Percentiles rank a stretch among this genome's conserved stretches.
These are phyloP conservation scores for Thaumetopoea pityocampa DNA, from an alignment of 1,140 invertebrate genomes.

Conservation along the genomic window DNA sequence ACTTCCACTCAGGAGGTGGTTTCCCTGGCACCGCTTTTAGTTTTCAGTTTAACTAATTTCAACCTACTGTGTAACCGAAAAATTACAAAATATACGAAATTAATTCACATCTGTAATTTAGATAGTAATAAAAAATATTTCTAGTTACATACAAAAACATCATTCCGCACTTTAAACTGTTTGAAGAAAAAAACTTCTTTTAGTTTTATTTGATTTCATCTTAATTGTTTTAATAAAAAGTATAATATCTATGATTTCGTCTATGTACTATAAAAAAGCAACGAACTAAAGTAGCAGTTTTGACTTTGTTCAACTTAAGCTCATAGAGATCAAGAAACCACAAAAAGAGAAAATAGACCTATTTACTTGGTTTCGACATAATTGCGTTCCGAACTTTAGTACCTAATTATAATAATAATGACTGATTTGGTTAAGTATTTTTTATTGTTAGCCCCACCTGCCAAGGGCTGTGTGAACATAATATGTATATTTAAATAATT, in stretches of 20 bases:
- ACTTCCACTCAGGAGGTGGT: constrained; percentile 62
- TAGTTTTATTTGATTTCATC: too few species aligned
- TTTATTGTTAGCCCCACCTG: constrained; percentile 14
- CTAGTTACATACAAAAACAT: constrained; percentile 11
- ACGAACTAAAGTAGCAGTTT: constrained; percentile 6
- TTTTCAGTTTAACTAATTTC: constrained; percentile 81
- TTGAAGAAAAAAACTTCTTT: too few species aligned
- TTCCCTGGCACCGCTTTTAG: constrained; percentile 78
- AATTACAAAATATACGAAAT: too few species aligned
- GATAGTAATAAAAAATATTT: constrained; percentile 7
- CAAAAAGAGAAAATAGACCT: too few species aligned
- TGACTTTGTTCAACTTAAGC: too few species aligned
- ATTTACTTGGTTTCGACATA: too few species aligned
- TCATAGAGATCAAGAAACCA: too few species aligned
- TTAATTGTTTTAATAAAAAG: too few species aligned
- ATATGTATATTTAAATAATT: constrained; percentile 10
- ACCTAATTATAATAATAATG: constrained; percentile 34
- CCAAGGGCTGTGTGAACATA: constrained; percentile 9
- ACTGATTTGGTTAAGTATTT: constrained; percentile 57
- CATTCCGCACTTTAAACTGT: constrained; percentile 31
- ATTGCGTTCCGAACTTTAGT: constrained; percentile 11
- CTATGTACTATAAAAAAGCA: constrained; percentile 1
- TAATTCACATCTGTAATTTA: constrained; percentile 11
- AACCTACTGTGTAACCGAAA: too few species aligned
- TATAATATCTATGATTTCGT: not conserved